These are phyloP conservation scores for Agapornis canus DNA, from an alignment of 2,797 vertebrate species.

Conservation along the genomic window DNA sequence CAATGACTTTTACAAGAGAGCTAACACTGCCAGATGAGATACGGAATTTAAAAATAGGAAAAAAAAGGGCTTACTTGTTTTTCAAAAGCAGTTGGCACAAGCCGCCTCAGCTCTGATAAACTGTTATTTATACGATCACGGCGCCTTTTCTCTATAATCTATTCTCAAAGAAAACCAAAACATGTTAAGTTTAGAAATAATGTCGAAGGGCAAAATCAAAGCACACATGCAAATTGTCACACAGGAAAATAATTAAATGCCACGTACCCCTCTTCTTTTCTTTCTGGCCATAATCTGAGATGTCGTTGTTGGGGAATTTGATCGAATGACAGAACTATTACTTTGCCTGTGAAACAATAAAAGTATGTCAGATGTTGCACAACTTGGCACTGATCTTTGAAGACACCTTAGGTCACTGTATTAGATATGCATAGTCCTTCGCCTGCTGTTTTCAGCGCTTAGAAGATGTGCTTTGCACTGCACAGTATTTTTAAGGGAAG, in stretches of 20 bases:
- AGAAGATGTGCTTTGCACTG: not conserved
- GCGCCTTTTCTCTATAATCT: conserved; percentile 97
- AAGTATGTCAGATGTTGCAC: conserved; percentile 61
- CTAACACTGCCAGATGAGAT: conserved; percentile 75
- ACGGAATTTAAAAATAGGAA: conserved; percentile 19
- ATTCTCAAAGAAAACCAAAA: conserved; percentile 58
- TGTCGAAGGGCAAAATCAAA: conserved; percentile 7
- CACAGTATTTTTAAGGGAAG: not conserved
- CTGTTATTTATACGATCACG: conserved; percentile 96
- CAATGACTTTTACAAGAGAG: conserved; percentile 77
- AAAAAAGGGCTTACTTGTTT: conserved; percentile 86
- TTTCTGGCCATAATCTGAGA: conserved; percentile 93
- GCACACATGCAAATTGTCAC: not conserved
- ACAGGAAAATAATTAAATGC: not conserved
- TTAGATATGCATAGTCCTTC: not conserved
- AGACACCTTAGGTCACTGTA: not conserved
- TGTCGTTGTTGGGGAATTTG: conserved; percentile 87
- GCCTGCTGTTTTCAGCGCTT: not conserved
- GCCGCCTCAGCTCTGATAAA: conserved; percentile 89
- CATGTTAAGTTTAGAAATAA: conserved; percentile 48
- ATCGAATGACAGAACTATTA: conserved; percentile 82
- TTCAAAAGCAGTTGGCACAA: conserved; percentile 93
- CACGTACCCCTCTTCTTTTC: conserved; percentile 91
- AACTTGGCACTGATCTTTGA: not conserved
- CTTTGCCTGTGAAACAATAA: conserved; percentile 79